These are phyloP conservation scores for Drosophila neocordata DNA, from an alignment of 1,140 invertebrate species.

Conservation along the genomic window DNA sequence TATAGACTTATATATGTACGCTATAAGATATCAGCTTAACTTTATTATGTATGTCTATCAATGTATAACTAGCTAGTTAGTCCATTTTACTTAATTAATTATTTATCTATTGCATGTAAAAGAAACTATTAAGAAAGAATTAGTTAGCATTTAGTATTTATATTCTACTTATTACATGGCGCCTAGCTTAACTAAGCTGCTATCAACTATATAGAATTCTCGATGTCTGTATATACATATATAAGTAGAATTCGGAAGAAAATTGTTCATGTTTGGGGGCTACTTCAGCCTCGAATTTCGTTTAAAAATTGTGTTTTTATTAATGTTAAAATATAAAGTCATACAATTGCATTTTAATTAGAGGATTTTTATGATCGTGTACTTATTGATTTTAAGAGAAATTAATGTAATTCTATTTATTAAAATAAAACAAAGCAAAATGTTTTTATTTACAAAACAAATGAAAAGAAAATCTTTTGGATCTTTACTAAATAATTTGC, in stretches of 20 bases:
- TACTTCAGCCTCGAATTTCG: not conserved
- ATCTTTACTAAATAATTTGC: too few relatives aligned
- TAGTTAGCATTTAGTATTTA: conserved; percentile 11
- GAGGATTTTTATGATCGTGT: conserved; percentile 48
- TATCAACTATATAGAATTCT: not conserved
- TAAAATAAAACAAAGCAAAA: conserved; percentile 10
- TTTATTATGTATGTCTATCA: conserved; percentile 26
- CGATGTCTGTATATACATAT: conserved; percentile 2
- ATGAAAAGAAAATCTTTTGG: not conserved
- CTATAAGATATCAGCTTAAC: conserved; percentile 21
- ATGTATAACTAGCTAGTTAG: conserved; percentile 49
- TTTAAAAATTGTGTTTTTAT: conserved; percentile 47
- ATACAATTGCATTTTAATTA: conserved; percentile 65
- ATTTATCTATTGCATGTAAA: conserved; percentile 8
- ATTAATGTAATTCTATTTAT: conserved; percentile 23
- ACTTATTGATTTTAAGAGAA: conserved; percentile 60
- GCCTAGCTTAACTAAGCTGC: not conserved
- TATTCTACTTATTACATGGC: conserved; percentile 24
- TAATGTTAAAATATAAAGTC: conserved; percentile 41
- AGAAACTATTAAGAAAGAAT: conserved; percentile 11
- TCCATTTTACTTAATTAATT: conserved; percentile 50
- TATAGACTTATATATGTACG: not conserved
- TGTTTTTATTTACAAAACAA: conserved; percentile 10
- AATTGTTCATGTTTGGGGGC: conserved; percentile 60
- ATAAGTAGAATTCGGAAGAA: conserved; percentile 14